These are phyloP conservation scores for Trichogramma dendrolimi DNA, from an alignment of 2,888 invertebrate genomes.

Conservation along the genomic window DNA sequence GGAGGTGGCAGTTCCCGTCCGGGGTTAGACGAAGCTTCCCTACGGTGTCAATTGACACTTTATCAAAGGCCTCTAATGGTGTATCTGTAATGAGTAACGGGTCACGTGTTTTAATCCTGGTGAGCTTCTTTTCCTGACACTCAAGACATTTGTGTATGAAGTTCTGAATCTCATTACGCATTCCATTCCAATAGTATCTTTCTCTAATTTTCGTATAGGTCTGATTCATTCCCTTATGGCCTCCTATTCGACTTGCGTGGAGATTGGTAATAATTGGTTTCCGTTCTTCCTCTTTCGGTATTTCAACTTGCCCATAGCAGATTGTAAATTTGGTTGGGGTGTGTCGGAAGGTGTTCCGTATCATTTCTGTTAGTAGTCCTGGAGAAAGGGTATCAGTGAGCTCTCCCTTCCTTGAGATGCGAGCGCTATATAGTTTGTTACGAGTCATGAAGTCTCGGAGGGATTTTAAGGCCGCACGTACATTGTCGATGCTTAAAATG, in stretches of 20 bases:
- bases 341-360: constrained; percentile 6
- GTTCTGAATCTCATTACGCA: constrained; percentile 23
- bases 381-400: constrained; percentile 7
- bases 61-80: constrained; percentile 24
- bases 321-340: background rate
- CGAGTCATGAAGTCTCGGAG: background rate
- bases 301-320: constrained; percentile 10
- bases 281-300: background rate
- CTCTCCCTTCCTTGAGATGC: constrained; percentile 17
- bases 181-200: constrained; percentile 26
- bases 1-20: constrained; percentile 20
- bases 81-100: constrained; percentile 30
- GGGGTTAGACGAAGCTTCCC: constrained; percentile 16
- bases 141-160: constrained; percentile 23
- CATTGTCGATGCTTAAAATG: background rate
- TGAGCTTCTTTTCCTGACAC: constrained; percentile 30
- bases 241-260: constrained; percentile 25
- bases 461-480: background rate
- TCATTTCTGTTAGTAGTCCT: background rate
- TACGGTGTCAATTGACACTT: constrained; percentile 23
- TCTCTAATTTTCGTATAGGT: constrained; percentile 22
- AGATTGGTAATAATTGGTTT: constrained; percentile 20
- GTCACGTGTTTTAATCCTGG: constrained; percentile 16
- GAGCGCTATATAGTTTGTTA: background rate
- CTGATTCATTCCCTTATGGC: constrained; percentile 28